These are phyloP conservation scores for Rachycentron canadum DNA, from an alignment of 2,797 vertebrate species.

Conservation along the genomic window DNA sequence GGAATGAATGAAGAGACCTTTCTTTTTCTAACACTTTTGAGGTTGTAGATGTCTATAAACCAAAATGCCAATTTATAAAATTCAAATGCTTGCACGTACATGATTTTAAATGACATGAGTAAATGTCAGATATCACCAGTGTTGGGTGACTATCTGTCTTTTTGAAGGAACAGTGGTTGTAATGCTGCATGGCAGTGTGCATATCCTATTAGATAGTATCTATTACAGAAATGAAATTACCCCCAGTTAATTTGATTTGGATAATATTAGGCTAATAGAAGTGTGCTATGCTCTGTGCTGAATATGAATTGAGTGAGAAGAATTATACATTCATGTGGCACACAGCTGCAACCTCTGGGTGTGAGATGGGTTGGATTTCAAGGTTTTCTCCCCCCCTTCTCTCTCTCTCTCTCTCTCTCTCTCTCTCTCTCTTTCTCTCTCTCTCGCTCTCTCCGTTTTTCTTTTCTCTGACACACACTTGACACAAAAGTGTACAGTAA, in stretches of 20 bases:
- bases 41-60: conserved; percentile 30
- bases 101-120: conserved; percentile 46
- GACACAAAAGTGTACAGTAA: conserved; percentile 42
- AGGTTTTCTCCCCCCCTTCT: conserved; percentile 23
- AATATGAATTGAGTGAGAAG: conserved; percentile 62
- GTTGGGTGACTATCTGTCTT: conserved; percentile 40
- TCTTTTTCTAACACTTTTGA: conserved; percentile 45
- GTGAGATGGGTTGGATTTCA: conserved; percentile 41
- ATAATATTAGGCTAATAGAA: conserved; percentile 77
- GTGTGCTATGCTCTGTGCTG: conserved; percentile 51
- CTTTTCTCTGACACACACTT: conserved; percentile 43
- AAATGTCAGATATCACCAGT: conserved; percentile 54
- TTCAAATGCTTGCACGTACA: conserved; percentile 30
- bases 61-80: conserved; percentile 48
- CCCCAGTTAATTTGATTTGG: conserved; percentile 78
- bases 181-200: conserved; percentile 58
- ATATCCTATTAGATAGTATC: conserved; percentile 70
- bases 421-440: conserved; percentile 3
- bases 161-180: conserved; percentile 34
- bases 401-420: conserved; percentile 5
- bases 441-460: background rate
- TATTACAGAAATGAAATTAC: conserved; percentile 77
- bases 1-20: conserved; percentile 62
- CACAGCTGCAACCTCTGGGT: conserved; percentile 54
- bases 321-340: conserved; percentile 55